Evolutionary conservation across 2,797 vertebrate genomes (phyloP), one percentile per base, ranked within the genome.

Genomic region (Gorsachius magnificus): DNA sequence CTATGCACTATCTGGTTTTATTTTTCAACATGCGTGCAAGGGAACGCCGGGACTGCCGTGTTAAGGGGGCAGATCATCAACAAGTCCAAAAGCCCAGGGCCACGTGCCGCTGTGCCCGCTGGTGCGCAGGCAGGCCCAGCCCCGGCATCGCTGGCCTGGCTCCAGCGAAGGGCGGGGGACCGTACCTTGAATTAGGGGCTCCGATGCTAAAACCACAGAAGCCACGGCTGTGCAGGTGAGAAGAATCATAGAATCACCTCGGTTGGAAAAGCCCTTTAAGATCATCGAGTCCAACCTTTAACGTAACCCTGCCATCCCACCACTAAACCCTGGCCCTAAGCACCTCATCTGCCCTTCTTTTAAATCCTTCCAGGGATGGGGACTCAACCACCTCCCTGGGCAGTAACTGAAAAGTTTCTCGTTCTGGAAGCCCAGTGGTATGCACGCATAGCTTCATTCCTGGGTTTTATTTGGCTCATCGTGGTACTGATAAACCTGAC

Each of bases 71-170:
- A 7, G 26, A n/a, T 48, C 33, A 31, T 22, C 28, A n/a, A 28
- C 5, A 7, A 6, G 18, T 6, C 65, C 60, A 5, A 14, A 21
- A 89, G 24, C 15, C 9, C 5, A 13, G 7, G 31, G 38, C 48
- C 45, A 7, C 0, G 11, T 4, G 22, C 11, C 83, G 20, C 33
- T 5, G 15, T 1, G 25, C 33, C 56, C 28, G 3, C 38, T 2
- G 64, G 28, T 7, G 15, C 8, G 9, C 7, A 7, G 33, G 33
- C 53, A 45, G 45, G 21, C n/a, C 26, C 13, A 7, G 38, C 21
- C 16, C 38, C 4, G 53, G n/a, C 35, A 11, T 4, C 6, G 9
- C 69, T 43, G 54, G 24, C 22, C 38, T 4, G 21, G 13, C 75
- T 69, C 80, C 38, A 17, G 41, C 26, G 29, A 16, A 2, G 14